Conservation (phyloP, 2,888 invertebrate genomes). For the Eilema caniola region DNA sequence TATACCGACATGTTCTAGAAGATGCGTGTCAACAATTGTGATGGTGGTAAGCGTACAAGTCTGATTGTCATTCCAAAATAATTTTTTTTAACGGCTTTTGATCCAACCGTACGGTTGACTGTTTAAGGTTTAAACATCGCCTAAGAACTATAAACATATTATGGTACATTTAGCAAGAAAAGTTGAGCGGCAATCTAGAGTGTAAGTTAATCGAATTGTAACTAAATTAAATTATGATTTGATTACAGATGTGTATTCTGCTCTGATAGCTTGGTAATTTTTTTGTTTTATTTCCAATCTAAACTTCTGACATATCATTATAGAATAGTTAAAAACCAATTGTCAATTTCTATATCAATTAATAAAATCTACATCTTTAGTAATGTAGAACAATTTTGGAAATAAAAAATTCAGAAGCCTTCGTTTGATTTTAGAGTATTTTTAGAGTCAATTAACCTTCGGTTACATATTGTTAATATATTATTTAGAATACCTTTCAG, state of each 20-base stretch:
- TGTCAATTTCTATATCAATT: not conserved
- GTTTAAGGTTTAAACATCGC: slow-evolving; percentile 28
- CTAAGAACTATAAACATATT: slow-evolving; percentile 29
- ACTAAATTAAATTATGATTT: not conserved
- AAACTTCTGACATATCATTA: slow-evolving; percentile 1
- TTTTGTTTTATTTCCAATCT: not conserved
- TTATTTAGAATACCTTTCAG: not conserved
- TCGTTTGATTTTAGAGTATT: not conserved
- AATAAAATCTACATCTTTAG: not conserved
- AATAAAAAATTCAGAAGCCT: not conserved
- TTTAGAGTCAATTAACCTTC: not conserved
- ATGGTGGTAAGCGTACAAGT: slow-evolving; percentile 65
- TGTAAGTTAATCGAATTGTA: not conserved
- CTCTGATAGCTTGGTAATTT: not conserved
- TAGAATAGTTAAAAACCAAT: not conserved
- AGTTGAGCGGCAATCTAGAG: not conserved
- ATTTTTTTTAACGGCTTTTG: slow-evolving; percentile 44
- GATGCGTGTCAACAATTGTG: slow-evolving; percentile 40
- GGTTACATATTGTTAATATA: not conserved
- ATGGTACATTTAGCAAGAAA: slow-evolving; percentile 14
- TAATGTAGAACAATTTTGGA: not conserved
- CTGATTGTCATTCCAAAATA: slow-evolving; percentile 79
- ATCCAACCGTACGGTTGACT: slow-evolving; percentile 37
- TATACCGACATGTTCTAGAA: slow-evolving; percentile 18
- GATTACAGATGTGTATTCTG: too few relatives aligned